These are phyloP conservation scores for Chlamydotis undulata DNA, from an alignment of 2,113 vertebrate species.

Conservation along the genomic window DNA sequence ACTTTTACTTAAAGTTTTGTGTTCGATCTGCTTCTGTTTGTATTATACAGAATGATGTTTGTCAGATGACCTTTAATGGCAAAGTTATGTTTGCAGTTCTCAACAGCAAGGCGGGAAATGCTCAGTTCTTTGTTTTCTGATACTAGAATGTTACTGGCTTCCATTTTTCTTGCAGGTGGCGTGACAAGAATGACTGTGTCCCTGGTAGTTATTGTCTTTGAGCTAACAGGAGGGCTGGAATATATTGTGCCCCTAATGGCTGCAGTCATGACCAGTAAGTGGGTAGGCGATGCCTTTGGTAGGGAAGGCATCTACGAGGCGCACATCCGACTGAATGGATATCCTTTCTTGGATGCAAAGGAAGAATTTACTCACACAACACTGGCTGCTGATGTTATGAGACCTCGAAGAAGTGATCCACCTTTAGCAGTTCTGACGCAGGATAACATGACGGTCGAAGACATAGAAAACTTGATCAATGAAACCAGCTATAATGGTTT, in stretches of 20 bases:
- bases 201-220: conserved; percentile 97
- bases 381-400: conserved; percentile 95
- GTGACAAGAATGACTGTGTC: conserved; percentile 99
- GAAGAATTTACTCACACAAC: conserved; percentile 98
- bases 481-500: conserved; percentile 98
- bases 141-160: neutral
- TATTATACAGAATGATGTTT: neutral
- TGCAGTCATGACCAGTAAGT: conserved; percentile 99
- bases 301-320: conserved; percentile 98
- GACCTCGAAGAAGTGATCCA: conserved; percentile 88
- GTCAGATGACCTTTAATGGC: neutral
- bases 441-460: conserved; percentile 95
- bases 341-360: conserved; percentile 98
- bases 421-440: conserved; percentile 94
- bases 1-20: neutral
- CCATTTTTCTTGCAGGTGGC: conserved; percentile 81
- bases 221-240: conserved; percentile 95
- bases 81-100: neutral
- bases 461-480: conserved; percentile 91
- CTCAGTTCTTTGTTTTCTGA: neutral
- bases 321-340: conserved; percentile 96
- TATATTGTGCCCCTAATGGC: conserved; percentile 99
- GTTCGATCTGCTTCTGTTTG: neutral
- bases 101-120: neutral
- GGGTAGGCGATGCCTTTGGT: conserved; percentile 98